Conservation (phyloP, 1,140 invertebrate species). For the Drosophila ercepeae region DNA sequence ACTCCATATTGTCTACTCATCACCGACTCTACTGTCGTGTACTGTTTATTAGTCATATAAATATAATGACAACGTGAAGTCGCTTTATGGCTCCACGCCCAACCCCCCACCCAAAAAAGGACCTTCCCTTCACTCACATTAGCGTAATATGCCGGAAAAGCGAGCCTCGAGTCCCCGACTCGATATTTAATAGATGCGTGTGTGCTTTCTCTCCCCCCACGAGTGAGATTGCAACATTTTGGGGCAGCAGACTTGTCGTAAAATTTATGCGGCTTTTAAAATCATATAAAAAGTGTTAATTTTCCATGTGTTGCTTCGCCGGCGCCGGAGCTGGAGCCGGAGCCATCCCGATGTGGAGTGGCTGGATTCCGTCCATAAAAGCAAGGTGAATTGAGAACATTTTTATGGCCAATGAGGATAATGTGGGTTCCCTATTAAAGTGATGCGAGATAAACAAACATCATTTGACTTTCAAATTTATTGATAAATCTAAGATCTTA, state of each 20-base stretch:
- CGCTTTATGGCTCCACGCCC: conserved; percentile 47
- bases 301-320: conserved; percentile 67
- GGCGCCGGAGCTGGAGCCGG: not conserved
- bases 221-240: conserved; percentile 33
- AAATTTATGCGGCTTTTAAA: conserved; percentile 77
- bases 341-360: not conserved
- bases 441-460: conserved; percentile 29
- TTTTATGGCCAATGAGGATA: conserved; percentile 69
- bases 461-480: conserved; percentile 70
- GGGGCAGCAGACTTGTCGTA: conserved; percentile 54
- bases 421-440: conserved; percentile 60
- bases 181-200: conserved; percentile 57
- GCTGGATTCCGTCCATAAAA: conserved; percentile 52
- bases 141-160: conserved; percentile 72
- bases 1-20: conserved; percentile 39
- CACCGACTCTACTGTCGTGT: conserved; percentile 31
- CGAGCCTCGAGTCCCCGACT: conserved; percentile 23
- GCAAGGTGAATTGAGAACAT: conserved; percentile 47
- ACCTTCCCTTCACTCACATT: conserved; percentile 43
- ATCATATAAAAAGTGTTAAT: conserved; percentile 80
- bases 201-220: not conserved
- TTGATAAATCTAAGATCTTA: conserved; percentile 75
- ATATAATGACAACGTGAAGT: conserved; percentile 58
- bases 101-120: conserved; percentile 2
- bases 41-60: conserved; percentile 76